Evolutionary conservation across 2,113 vertebrate genomes (phyloP), one percentile per base, ranked within the genome.

Genomic region (Calidris pugnax): DNA sequence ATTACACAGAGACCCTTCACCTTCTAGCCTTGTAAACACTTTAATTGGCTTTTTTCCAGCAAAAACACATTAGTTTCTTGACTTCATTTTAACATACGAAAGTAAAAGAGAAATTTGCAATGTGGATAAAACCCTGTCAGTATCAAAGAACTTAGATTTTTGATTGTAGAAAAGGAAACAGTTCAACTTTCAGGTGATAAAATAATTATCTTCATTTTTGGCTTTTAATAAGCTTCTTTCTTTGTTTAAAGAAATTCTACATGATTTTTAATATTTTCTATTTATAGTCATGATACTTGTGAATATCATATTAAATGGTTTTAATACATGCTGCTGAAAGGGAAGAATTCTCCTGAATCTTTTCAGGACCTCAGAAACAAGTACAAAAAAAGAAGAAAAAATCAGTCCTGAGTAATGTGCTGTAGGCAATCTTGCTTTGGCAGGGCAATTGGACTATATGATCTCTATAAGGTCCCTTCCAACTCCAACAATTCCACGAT

Each of bases 21-120:
- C 79, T 97, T 85, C 77, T 93, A 89, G 72, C 90, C 81, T 88
- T 97, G 90, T 92, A 97, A 94, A 93, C 63, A 91, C 45, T 92
- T 72, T 77, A 81, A 75, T 11, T 95, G 88, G 79, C 53, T 89
- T 47, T 87, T 96, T 95, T 88, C 79, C 77, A 97, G 62, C 48
- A 87, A 95, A 96, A 97, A 15, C 4, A 2, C 48, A 76, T 87
- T 77, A n/a, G 27, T 73, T 69, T 53, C 35, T 91, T 78, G 5
- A 56, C 66, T 92, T 67, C 37, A 39, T 67, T 90, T 73, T 89
- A 90, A 68, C n/a, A 33, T 63, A 78, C 26, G 9, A 64, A 79
- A 15, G 27, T 87, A 86, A 94, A 85, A 80, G 37, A 71, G 27
- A 85, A 83, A 68, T 78, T 78, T 87, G 4, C 4, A n/a, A 10